Percentiles rank a stretch among this genome's conserved stretches.
Evolutionary conservation across 2,888 invertebrate genomes (phyloP).

Genomic region (Lamellibrachia satsuma): DNA sequence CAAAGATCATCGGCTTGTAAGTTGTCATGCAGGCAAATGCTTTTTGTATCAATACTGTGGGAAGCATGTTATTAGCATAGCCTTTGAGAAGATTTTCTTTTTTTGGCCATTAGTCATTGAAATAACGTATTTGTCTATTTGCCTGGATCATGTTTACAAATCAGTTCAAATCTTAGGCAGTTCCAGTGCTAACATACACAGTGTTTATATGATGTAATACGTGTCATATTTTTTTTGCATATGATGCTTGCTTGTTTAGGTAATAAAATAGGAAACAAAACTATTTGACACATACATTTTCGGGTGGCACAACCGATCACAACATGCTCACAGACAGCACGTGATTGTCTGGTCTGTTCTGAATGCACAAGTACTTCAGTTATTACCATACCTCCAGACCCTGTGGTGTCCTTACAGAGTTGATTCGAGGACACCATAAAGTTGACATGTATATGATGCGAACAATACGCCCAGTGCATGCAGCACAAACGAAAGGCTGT

Average conservation of each 20-base stretch:
- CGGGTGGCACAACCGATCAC: neutral
- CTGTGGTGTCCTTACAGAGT: too few species aligned
- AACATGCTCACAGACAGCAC: neutral
- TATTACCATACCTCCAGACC: too few species aligned
- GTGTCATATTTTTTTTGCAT: neutral
- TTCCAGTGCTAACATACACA: neutral
- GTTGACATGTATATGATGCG: too few species aligned
- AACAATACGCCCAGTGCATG: too few species aligned
- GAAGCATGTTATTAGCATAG: neutral
- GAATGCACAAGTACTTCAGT: too few species aligned
- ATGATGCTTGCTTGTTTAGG: neutral
- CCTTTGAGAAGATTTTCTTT: neutral
- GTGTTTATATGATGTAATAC: neutral
- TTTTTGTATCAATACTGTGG: neutral
- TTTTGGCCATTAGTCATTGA: too few species aligned
- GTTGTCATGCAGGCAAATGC: neutral
- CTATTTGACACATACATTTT: neutral
- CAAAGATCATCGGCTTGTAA: neutral
- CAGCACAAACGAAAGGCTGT: neutral
- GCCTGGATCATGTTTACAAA: too few species aligned
- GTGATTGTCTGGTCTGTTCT: too few species aligned
- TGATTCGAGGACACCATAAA: too few species aligned
- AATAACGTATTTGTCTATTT: too few species aligned
- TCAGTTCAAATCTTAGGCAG: neutral
- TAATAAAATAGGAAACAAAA: slow-evolving; percentile 9